A percentile compares a stretch with the other conserved stretches of the same genome.
Evolutionary conservation across 2,888 invertebrate species (phyloP).

Genomic region (Morpho deidamia): DNA sequence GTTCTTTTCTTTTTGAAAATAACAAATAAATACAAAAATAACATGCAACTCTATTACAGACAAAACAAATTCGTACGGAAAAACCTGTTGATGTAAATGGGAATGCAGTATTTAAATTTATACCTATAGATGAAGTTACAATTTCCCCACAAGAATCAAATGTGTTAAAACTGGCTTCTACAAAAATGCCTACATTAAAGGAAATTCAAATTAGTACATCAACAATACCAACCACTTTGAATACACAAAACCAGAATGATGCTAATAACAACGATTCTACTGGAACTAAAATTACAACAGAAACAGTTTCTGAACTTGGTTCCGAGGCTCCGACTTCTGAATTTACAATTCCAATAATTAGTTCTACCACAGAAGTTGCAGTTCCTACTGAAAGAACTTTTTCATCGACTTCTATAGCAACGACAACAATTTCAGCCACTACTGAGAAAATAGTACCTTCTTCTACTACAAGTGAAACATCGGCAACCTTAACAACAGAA

Average conservation of each 20-base stretch:
- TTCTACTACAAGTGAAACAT: not conserved
- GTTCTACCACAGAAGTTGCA: slow-evolving; percentile 26
- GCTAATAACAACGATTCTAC: slow-evolving; percentile 30
- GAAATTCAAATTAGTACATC: slow-evolving; percentile 44
- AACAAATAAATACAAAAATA: not conserved
- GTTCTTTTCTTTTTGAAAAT: not conserved
- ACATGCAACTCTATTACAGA: slow-evolving; percentile 55
- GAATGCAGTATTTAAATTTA: slow-evolving; percentile 65
- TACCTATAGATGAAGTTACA: slow-evolving; percentile 68
- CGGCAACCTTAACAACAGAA: slow-evolving; percentile 15
- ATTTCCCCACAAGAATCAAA: slow-evolving; percentile 58
- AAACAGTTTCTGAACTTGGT: slow-evolving; percentile 29
- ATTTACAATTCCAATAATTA: slow-evolving; percentile 30
- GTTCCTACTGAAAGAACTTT: slow-evolving; percentile 31
- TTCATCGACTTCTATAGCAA: slow-evolving; percentile 25
- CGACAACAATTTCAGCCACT: slow-evolving; percentile 26
- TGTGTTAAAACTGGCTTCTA: slow-evolving; percentile 59
- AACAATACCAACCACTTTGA: slow-evolving; percentile 46
- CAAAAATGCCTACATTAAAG: slow-evolving; percentile 45
- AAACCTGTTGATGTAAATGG: slow-evolving; percentile 60
- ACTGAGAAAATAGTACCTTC: slow-evolving; percentile 28
- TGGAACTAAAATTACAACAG: slow-evolving; percentile 27
- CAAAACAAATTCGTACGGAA: slow-evolving; percentile 74
- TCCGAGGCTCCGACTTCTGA: slow-evolving; percentile 18
- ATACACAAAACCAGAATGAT: slow-evolving; percentile 34